Percentiles rank a stretch among this genome's conserved stretches.
Evolutionary conservation across 1,140 invertebrate genomes (phyloP).

Genomic region (Caerostris extrusa): DNA sequence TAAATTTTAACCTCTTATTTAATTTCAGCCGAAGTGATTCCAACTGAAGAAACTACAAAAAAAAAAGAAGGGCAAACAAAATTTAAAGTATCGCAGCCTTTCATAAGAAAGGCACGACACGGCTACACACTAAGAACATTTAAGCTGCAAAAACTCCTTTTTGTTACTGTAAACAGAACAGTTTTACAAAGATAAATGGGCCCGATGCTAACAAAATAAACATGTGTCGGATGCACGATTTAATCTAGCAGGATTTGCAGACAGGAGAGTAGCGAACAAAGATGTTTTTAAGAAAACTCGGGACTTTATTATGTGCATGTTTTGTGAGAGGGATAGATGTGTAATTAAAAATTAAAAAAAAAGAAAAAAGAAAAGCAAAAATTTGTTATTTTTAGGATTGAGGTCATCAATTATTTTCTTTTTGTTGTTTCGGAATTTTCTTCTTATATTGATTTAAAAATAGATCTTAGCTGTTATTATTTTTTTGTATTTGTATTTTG

Average conservation of each 20-base stretch:
- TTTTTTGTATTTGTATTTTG: too few species aligned
- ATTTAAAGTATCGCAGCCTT: not conserved
- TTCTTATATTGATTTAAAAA: not conserved
- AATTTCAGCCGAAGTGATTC: not conserved
- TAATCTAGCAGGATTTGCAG: not conserved
- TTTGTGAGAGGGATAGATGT: not conserved
- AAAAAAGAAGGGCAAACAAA: not conserved
- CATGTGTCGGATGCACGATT: slow-evolving; percentile 1
- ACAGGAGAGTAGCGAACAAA: not conserved
- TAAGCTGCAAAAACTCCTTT: not conserved
- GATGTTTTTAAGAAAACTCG: not conserved
- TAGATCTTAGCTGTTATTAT: not conserved
- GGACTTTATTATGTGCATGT: not conserved
- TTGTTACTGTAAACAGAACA: not conserved
- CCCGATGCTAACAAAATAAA: slow-evolving; percentile 21
- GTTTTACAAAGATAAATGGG: slow-evolving; percentile 43
- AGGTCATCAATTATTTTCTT: not conserved
- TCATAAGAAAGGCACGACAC: not conserved
- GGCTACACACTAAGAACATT: not conserved
- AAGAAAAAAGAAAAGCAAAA: not conserved
- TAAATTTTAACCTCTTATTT: not conserved
- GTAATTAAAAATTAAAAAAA: not conserved
- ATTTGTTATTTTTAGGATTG: not conserved
- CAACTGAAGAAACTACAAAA: not conserved
- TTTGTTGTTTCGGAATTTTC: not conserved